Evolutionary conservation across 2,888 invertebrate species (phyloP).

Genomic region (Phania funesta): DNA sequence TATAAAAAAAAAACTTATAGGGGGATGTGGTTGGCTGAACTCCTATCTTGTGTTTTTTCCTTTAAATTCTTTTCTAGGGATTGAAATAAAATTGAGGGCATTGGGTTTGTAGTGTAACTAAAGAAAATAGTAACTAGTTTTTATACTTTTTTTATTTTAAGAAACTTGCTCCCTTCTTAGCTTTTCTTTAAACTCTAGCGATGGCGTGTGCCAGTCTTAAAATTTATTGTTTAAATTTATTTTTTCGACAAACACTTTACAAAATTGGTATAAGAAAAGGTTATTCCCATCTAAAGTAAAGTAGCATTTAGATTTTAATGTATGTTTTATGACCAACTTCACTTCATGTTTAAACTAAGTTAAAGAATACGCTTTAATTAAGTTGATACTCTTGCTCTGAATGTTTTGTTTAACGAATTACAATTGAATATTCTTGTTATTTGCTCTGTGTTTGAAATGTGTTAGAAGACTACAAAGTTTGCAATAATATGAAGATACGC

Average conservation of each 20-base stretch:
- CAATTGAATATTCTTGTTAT: neutral
- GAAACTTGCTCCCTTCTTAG: neutral
- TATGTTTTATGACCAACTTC: neutral
- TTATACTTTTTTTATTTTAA: neutral
- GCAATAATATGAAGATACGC: too few species aligned
- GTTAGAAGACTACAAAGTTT: neutral
- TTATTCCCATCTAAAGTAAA: neutral
- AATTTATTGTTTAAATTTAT: neutral
- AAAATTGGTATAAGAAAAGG: slow-evolving; percentile 32
- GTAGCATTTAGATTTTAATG: neutral
- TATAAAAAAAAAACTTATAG: slow-evolving; percentile 8
- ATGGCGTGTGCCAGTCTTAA: slow-evolving; percentile 49
- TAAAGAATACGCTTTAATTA: neutral
- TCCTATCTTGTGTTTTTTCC: neutral
- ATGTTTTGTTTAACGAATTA: slow-evolving; percentile 9
- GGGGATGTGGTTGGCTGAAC: slow-evolving; percentile 47
- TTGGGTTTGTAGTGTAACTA: slow-evolving; percentile 38
- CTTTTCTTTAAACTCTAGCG: slow-evolving; percentile 19
- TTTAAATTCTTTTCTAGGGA: slow-evolving; percentile 20
- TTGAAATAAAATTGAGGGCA: slow-evolving; percentile 59
- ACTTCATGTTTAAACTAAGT: neutral
- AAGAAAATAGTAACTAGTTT: slow-evolving; percentile 32
- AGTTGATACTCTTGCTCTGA: neutral
- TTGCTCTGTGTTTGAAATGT: neutral
- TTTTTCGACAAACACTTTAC: neutral